Percentiles rank a stretch among this genome's conserved stretches.
Evolutionary conservation across 1,140 invertebrate genomes (phyloP).

Genomic region (Aphidius gifuensis): DNA sequence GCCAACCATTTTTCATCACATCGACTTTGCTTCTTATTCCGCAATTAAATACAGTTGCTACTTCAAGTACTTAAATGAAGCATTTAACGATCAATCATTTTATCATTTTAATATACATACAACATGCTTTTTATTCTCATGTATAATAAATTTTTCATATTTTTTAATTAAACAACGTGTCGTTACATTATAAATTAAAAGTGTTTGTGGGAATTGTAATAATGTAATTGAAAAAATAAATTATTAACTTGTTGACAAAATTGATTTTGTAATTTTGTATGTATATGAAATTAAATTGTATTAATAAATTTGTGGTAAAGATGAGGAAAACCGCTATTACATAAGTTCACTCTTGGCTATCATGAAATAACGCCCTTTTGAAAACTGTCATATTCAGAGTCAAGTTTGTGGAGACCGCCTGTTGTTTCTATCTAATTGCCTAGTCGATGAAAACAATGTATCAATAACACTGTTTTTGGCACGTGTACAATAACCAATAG

Average conservation of each 20-base stretch:
- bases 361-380: constrained; percentile 25
- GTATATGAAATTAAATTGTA: too few relatives aligned
- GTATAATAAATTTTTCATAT: neutral
- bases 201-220: too few relatives aligned
- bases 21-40: too few relatives aligned
- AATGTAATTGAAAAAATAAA: too few relatives aligned
- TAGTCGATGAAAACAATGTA: constrained; percentile 1
- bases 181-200: too few relatives aligned
- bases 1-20: too few relatives aligned
- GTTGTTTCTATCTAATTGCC: constrained; percentile 37
- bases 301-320: constrained; percentile 36
- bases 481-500: neutral
- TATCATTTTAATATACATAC: too few relatives aligned
- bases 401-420: constrained; percentile 28
- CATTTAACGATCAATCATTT: too few relatives aligned
- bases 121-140: too few relatives aligned
- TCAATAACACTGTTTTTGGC: too few relatives aligned
- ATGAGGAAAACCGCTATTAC: constrained; percentile 35
- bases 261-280: constrained; percentile 16
- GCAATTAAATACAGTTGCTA: too few relatives aligned
- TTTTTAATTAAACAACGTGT: constrained; percentile 5
- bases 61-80: too few relatives aligned
- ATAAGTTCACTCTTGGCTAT: constrained; percentile 9
- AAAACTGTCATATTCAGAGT: constrained; percentile 45
- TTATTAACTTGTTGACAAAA: constrained; percentile 30